A percentile compares a stretch with the other conserved stretches of the same genome.
These are phyloP conservation scores for Taxidea taxus DNA, from an alignment of 2,113 vertebrate species.

Conservation along the genomic window DNA sequence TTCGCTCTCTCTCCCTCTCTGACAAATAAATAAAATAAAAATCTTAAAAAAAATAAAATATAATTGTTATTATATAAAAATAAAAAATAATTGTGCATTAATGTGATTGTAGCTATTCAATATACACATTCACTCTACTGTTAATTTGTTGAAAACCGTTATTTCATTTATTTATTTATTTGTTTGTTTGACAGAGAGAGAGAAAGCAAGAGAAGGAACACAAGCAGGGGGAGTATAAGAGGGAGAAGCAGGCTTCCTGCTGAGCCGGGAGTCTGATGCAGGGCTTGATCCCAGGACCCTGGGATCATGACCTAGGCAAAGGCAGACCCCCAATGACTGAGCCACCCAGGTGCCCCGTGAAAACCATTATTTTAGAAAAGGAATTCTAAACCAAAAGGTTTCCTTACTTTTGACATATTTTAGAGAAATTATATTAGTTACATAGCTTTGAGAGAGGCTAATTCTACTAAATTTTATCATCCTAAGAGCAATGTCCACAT, in stretches of 20 bases:
- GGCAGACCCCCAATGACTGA: too few species aligned
- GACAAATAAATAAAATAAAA: too few species aligned
- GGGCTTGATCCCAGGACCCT: too few species aligned
- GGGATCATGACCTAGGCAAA: too few species aligned
- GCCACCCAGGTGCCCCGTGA: background rate
- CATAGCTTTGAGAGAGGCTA: conserved; percentile 30
- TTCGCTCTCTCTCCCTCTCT: too few species aligned
- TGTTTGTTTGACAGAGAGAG: too few species aligned
- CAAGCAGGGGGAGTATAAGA: too few species aligned
- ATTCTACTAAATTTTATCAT: background rate
- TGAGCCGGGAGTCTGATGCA: too few species aligned
- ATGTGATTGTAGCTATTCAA: background rate
- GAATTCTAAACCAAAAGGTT: background rate
- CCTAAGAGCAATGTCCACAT: background rate
- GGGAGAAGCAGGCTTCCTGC: too few species aligned
- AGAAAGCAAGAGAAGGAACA: too few species aligned
- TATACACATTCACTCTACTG: background rate
- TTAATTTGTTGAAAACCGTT: background rate
- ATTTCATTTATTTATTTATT: background rate
- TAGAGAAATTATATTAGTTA: conserved; percentile 18
- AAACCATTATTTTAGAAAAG: conserved; percentile 33
- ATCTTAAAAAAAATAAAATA: background rate
- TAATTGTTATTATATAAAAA: background rate
- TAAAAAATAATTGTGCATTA: background rate
- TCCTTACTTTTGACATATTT: conserved; percentile 29